phyloP scores from a whole-genome alignment of 1,140 invertebrate genomes.

The Drosophila kohkoa region DNA sequence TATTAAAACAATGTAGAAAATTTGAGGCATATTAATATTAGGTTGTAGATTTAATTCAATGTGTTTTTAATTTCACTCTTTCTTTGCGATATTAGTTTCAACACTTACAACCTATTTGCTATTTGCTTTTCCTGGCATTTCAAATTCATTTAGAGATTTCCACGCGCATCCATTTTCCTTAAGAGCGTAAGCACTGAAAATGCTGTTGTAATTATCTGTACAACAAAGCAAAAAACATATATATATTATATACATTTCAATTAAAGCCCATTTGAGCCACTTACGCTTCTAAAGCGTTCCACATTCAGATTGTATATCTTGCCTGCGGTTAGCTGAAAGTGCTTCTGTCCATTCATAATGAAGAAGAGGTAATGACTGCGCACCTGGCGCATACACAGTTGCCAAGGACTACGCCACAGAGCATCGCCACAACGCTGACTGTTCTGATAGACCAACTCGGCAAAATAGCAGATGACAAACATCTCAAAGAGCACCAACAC shows the following conservation, averaged over 20 bases:
- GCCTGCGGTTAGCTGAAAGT: constrained; percentile 49
- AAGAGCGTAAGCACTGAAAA: constrained; percentile 12
- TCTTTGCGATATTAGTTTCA: too few relatives aligned
- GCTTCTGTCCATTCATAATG: constrained; percentile 32
- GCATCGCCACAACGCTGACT: constrained; percentile 54
- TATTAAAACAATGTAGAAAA: too few relatives aligned
- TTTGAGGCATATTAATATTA: too few relatives aligned
- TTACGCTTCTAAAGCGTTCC: constrained; percentile 50
- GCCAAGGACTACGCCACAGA: constrained; percentile 52
- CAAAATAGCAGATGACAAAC: constrained; percentile 55
- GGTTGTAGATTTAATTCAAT: not conserved
- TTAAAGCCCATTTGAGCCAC: not conserved
- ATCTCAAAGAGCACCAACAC: constrained; percentile 39
- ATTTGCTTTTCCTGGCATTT: not conserved
- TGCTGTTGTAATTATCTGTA: constrained; percentile 23
- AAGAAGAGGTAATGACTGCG: constrained; percentile 48
- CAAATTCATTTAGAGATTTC: not conserved
- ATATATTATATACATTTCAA: not conserved
- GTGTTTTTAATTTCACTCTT: not conserved
- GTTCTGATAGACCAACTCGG: constrained; percentile 45
- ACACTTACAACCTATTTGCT: too few relatives aligned
- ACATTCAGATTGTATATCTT: constrained; percentile 57
- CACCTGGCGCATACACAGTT: constrained; percentile 41
- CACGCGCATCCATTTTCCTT: constrained; percentile 23
- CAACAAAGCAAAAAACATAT: not conserved